These are phyloP conservation scores for Atractosteus spatula DNA, from an alignment of 2,113 vertebrate species.

Conservation along the genomic window DNA sequence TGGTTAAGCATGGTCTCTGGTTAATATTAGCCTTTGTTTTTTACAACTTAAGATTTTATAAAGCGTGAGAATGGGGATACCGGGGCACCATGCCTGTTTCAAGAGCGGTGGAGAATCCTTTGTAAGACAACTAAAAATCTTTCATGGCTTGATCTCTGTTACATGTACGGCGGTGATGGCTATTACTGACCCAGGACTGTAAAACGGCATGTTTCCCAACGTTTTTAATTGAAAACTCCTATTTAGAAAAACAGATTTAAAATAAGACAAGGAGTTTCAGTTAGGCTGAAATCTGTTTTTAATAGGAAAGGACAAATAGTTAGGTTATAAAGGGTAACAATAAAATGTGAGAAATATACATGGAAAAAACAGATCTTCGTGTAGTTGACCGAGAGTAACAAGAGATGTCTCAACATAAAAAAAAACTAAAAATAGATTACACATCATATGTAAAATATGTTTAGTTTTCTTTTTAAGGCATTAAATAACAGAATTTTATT, in stretches of 20 bases:
- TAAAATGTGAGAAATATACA: conserved; percentile 54
- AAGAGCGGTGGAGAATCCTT: conserved; percentile 19
- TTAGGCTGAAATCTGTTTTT: conserved; percentile 55
- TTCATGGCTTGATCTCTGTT: conserved; percentile 19
- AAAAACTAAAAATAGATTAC: conserved; percentile 40
- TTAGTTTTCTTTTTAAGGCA: no score
- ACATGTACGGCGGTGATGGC: conserved; percentile 17
- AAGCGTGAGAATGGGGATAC: conserved; percentile 17
- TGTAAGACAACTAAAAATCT: not conserved
- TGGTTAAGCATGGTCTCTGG: no score
- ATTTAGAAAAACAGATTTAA: conserved; percentile 29
- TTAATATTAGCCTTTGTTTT: conserved; percentile 13
- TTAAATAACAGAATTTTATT: no score
- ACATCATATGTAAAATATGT: conserved; percentile 1
- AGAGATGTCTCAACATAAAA: conserved; percentile 33
- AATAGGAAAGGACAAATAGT: conserved; percentile 63
- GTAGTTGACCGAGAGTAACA: conserved; percentile 33
- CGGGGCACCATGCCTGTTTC: conserved; percentile 20
- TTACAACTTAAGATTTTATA: conserved; percentile 33
- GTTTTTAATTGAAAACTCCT: conserved; percentile 54
- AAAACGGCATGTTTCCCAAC: conserved; percentile 42
- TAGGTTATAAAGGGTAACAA: conserved; percentile 54
- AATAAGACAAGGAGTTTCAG: conserved; percentile 48
- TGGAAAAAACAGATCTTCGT: conserved; percentile 51
- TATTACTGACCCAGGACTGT: conserved; percentile 28